phyloP scores from a whole-genome alignment of 2,888 invertebrate species.

The Bellardia bayeri region DNA sequence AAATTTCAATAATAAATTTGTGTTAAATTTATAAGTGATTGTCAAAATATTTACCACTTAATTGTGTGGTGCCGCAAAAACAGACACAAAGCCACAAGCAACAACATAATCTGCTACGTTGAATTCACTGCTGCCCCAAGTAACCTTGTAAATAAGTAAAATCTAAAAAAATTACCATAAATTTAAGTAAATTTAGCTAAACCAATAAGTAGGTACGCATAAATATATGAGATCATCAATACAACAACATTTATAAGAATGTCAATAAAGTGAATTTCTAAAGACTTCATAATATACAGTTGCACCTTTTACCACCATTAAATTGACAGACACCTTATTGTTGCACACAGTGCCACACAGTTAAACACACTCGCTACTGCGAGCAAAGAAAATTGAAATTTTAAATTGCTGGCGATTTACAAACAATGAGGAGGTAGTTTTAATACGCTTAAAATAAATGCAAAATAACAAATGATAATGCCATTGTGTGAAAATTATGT shows the following conservation, averaged over 20 bases:
- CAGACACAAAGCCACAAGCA: not conserved
- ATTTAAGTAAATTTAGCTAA: slow-evolving; percentile 56
- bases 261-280: slow-evolving; percentile 12
- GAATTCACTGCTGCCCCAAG: not conserved
- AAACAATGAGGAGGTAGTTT: slow-evolving; percentile 41
- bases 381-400: slow-evolving; percentile 36
- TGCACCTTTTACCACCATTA: slow-evolving; percentile 80
- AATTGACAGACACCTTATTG: slow-evolving; percentile 81
- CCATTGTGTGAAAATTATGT: slow-evolving; percentile 68
- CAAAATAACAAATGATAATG: slow-evolving; percentile 80
- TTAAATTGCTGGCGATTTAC: slow-evolving; percentile 36
- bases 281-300: slow-evolving; percentile 56
- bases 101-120: not conserved
- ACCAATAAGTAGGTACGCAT: slow-evolving; percentile 50
- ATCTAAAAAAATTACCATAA: slow-evolving; percentile 63
- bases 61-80: slow-evolving; percentile 33
- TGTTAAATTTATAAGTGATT: slow-evolving; percentile 48
- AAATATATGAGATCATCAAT: slow-evolving; percentile 55
- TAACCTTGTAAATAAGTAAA: slow-evolving; percentile 67
- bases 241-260: slow-evolving; percentile 32
- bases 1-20: slow-evolving; percentile 36
- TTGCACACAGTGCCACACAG: not conserved
- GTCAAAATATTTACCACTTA: slow-evolving; percentile 73
- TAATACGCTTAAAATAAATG: slow-evolving; percentile 73
- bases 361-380: not conserved